These are phyloP conservation scores for Sternarchorhynchus goeldii DNA, from an alignment of 2,797 vertebrate species.

Conservation along the genomic window DNA sequence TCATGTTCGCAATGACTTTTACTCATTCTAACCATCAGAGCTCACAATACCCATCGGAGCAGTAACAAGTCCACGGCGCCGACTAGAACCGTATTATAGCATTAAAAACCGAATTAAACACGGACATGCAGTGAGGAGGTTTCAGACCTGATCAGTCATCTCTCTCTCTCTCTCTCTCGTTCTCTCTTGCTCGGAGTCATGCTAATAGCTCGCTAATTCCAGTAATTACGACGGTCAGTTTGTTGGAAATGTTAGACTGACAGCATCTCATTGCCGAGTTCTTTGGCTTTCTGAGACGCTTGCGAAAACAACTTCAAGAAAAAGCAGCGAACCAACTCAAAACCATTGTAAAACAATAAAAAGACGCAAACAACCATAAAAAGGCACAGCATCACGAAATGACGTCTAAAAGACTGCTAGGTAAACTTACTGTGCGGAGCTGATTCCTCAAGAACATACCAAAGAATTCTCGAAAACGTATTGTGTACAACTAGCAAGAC, in stretches of 20 bases:
- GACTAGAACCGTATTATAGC: conserved; percentile 77
- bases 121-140: conserved; percentile 61
- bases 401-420: no score
- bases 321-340: background rate
- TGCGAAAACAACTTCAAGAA: conserved; percentile 39
- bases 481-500: no score
- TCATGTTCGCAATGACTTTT: conserved; percentile 75
- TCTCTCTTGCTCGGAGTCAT: conserved; percentile 72
- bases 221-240: conserved; percentile 79
- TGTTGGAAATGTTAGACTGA: conserved; percentile 70
- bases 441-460: no score
- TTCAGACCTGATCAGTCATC: conserved; percentile 72
- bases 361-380: no score
- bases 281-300: conserved; percentile 35
- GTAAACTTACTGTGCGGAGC: no score
- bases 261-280: conserved; percentile 66
- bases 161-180: conserved; percentile 73
- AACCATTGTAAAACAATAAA: background rate
- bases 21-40: conserved; percentile 72
- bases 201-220: conserved; percentile 78
- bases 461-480: no score
- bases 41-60: conserved; percentile 78
- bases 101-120: conserved; percentile 75
- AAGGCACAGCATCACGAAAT: no score
- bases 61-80: conserved; percentile 64